These are phyloP conservation scores for Adelphocoris suturalis DNA, from an alignment of 2,888 invertebrate species.

Conservation along the genomic window DNA sequence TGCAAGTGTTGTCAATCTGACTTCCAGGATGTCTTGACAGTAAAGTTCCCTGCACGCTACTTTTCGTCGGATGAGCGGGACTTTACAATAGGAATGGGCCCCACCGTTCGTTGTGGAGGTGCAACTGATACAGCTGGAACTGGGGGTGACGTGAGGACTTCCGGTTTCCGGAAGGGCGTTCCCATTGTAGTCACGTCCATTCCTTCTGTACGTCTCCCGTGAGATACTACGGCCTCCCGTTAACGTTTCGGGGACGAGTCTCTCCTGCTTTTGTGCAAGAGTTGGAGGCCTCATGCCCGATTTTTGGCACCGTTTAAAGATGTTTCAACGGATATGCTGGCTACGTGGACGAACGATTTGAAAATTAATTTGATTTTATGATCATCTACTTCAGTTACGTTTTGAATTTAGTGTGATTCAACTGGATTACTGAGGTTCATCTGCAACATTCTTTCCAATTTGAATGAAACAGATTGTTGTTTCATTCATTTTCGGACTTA, in stretches of 20 bases:
- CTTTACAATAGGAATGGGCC: neutral
- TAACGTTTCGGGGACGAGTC: neutral
- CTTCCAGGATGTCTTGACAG: slow-evolving; percentile 29
- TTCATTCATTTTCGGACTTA: too few species aligned
- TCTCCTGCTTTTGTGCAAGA: neutral
- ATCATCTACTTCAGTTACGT: too few species aligned
- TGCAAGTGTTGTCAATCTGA: neutral
- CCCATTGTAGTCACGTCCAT: slow-evolving; percentile 57
- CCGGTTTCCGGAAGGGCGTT: slow-evolving; percentile 66
- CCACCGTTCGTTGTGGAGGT: slow-evolving; percentile 19
- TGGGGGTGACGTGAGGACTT: slow-evolving; percentile 62
- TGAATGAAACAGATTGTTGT: too few species aligned
- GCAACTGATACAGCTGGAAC: slow-evolving; percentile 52
- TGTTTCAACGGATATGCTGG: neutral
- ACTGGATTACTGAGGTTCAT: too few species aligned
- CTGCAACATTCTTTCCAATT: too few species aligned
- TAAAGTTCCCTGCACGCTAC: neutral
- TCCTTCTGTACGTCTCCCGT: slow-evolving; percentile 38
- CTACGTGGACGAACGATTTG: neutral
- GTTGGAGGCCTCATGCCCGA: neutral
- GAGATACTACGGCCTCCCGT: slow-evolving; percentile 4
- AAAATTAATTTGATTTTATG: too few species aligned
- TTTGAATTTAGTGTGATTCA: too few species aligned
- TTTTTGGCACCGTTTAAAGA: neutral
- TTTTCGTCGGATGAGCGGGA: neutral